Percentiles rank a stretch among this genome's conserved stretches.
Evolutionary conservation across 2,113 vertebrate species (phyloP).

Genomic region (Poicephalus gulielmi): DNA sequence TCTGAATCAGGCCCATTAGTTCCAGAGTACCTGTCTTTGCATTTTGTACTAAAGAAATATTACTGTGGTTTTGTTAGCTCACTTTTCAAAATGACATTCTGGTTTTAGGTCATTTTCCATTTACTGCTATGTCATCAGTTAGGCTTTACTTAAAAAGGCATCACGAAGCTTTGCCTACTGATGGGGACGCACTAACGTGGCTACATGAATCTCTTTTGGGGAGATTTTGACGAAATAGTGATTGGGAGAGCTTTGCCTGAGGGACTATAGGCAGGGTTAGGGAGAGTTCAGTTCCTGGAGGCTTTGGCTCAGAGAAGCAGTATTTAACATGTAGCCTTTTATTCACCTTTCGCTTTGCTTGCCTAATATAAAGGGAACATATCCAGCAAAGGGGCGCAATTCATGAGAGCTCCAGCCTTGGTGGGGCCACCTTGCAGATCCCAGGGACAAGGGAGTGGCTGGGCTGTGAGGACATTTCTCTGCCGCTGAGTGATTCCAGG

Average conservation of each 20-base stretch:
- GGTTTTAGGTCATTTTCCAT: neutral
- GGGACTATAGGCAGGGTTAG: neutral
- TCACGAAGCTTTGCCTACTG: fast-evolving
- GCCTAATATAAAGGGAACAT: neutral
- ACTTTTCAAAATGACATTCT: neutral
- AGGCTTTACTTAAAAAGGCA: neutral
- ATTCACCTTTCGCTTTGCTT: neutral
- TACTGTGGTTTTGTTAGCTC: neutral
- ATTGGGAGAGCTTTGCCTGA: neutral
- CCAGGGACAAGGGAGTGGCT: neutral
- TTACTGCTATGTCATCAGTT: neutral
- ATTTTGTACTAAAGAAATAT: neutral
- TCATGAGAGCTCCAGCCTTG: neutral
- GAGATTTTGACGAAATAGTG: neutral
- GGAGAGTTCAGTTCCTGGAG: neutral
- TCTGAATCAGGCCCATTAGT: neutral
- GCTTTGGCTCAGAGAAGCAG: neutral
- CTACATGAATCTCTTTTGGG: fast-evolving
- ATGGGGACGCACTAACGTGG: neutral
- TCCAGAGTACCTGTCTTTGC: neutral
- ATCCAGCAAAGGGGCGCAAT: neutral
- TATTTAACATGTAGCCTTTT: neutral
- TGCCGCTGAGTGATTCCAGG: neutral
- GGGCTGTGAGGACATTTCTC: neutral
- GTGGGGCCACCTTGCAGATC: neutral